Evolutionary conservation across 2,888 invertebrate genomes (phyloP), one percentile per base, ranked within the genome.

Genomic region (Pristionchus maxplancki): DNA sequence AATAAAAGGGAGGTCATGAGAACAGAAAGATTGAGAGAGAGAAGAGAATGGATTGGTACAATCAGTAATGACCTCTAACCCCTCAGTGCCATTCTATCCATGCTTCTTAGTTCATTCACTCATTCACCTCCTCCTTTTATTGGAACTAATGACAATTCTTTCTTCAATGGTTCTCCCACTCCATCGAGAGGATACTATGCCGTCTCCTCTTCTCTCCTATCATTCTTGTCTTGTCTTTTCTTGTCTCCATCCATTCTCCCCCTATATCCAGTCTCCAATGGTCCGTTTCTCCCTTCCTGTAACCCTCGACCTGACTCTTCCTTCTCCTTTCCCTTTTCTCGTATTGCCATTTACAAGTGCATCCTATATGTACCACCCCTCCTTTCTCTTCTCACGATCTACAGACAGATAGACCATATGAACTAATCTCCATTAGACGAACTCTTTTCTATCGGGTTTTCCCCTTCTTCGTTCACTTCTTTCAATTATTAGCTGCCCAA

Each of bases 21-120:
- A 44, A 34, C 17, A 13, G 40, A 50, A 6, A 67, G 44, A 62
- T 58, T 53, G 78, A 78, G 44, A 13, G 48, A 50, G 64, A 85
- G 64, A 53, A 53, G 48, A 64, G 85, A 40, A 31, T 15, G 85
- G 83, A 62, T 58, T 83, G 48, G 78, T 78, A 78, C 78, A 78
- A 78, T 78, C 78, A 78, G 44, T 78, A 78, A 78, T 78, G 78
- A 78, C 78, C 78, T 78, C 78, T 78, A 78, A 78, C 78, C 74
- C 20, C 40, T 78, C 78, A n/a, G 11, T 78, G 28, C 48, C 28
- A 11, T 78, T 48, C 44, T 9, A 15, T 71, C 71, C 71, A 71
- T 37, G 37, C 17, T 71, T 71, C 37, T 71, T 37, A 71, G 37
- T 17, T 78, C 44, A 44, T 78, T 44, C 64, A 40, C 67, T 71